These are phyloP conservation scores for Diorhabda sublineata DNA, from an alignment of 1,140 invertebrate species.

Conservation along the genomic window DNA sequence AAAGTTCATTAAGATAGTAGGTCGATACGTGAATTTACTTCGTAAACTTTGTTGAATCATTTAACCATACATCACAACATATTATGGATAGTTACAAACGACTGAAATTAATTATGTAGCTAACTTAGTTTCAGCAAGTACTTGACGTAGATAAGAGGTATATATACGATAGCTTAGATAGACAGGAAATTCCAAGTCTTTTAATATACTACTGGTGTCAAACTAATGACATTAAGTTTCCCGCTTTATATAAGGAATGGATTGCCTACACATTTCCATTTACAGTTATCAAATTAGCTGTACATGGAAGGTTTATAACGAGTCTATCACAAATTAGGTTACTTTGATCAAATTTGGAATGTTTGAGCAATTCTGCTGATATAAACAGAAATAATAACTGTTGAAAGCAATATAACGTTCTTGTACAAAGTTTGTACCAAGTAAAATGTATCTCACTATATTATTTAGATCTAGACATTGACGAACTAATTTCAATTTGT, in stretches of 20 bases:
- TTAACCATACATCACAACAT: constrained; percentile 2
- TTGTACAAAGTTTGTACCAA: too few species aligned
- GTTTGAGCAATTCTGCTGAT: too few species aligned
- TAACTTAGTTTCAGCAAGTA: neutral
- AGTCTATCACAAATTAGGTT: too few species aligned
- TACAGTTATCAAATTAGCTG: constrained; percentile 1
- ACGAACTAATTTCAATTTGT: too few species aligned
- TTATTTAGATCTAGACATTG: too few species aligned
- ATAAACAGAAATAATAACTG: too few species aligned
- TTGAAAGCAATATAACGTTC: too few species aligned
- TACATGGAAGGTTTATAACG: neutral
- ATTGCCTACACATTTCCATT: neutral
- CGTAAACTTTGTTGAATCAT: constrained; percentile 2
- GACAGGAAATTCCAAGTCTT: neutral
- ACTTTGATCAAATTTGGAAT: too few species aligned
- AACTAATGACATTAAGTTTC: constrained; percentile 1
- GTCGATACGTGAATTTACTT: neutral
- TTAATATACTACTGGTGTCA: constrained; percentile 2
- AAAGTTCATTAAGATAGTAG: neutral
- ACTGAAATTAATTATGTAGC: constrained; percentile 1
- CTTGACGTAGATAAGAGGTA: constrained; percentile 1
- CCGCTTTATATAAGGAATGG: neutral
- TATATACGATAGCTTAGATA: neutral
- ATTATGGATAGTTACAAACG: neutral
- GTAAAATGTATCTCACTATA: too few species aligned